Evolutionary conservation across 2,113 vertebrate genomes (phyloP).

Genomic region (Etia nguti): DNA sequence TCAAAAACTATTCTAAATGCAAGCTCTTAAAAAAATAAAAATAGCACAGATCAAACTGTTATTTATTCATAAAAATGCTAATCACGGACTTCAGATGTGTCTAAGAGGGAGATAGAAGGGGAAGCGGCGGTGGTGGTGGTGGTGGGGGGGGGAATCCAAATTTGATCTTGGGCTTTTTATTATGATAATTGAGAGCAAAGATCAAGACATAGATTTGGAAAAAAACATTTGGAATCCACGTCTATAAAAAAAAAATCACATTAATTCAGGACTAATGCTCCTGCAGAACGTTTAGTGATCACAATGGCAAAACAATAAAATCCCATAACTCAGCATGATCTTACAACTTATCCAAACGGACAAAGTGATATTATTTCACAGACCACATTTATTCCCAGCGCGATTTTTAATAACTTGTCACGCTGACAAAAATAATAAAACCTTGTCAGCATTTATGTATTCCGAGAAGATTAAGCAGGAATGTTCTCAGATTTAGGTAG

Average conservation of each 20-base stretch:
- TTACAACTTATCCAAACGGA: not conserved
- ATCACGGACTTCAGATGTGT: not conserved
- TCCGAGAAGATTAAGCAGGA: not conserved
- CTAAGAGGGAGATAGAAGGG: not conserved
- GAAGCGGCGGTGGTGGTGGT: not conserved
- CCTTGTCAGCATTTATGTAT: not conserved
- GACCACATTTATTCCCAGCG: not conserved
- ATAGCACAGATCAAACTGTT: not conserved
- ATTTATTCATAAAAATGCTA: slow-evolving; percentile 29
- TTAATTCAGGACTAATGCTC: not conserved
- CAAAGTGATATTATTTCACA: not conserved
- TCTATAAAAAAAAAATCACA: not conserved
- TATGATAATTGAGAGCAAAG: not conserved
- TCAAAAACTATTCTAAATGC: not conserved
- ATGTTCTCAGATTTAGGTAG: not conserved
- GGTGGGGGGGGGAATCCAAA: not conserved
- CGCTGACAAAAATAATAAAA: not conserved
- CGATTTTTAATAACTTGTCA: not conserved
- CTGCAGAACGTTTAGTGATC: not conserved
- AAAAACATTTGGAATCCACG: not conserved
- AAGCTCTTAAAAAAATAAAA: not conserved
- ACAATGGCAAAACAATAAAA: not conserved
- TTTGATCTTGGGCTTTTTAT: slow-evolving; percentile 8
- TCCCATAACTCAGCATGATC: not conserved
- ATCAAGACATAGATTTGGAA: not conserved